A percentile compares a stretch with the other conserved stretches of the same genome.
These are phyloP conservation scores for Trogon surrucura DNA, from an alignment of 2,113 vertebrate genomes.

Conservation along the genomic window DNA sequence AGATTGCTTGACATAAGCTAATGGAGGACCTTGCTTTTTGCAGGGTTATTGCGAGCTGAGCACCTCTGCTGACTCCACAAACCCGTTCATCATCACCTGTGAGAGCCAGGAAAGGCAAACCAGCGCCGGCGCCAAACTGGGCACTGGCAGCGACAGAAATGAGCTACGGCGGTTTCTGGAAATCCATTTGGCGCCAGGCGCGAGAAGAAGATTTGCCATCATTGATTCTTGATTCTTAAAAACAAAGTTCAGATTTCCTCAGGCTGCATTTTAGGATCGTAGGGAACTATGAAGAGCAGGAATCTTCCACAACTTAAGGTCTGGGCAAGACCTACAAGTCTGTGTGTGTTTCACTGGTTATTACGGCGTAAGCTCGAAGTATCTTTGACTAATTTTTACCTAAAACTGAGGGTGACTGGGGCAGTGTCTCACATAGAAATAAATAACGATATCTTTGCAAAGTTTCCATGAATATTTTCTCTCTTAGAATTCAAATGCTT, in stretches of 20 bases:
- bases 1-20: not conserved
- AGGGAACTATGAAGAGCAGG: not conserved
- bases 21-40: not conserved
- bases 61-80: not conserved
- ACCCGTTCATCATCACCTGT: not conserved
- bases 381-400: not conserved
- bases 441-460: not conserved
- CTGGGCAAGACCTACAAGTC: not conserved
- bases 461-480: not conserved
- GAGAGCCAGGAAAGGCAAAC: not conserved
- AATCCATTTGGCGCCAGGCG: not conserved
- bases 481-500: not conserved
- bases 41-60: accelerated
- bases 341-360: not conserved
- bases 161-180: accelerated
- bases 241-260: not conserved
- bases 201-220: not conserved
- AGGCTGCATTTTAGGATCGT: not conserved
- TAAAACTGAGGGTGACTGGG: not conserved
- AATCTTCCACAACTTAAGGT: not conserved
- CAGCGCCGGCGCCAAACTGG: accelerated
- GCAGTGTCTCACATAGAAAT: not conserved
- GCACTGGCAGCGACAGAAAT: not conserved
- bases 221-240: not conserved
- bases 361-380: not conserved